phyloP scores from a whole-genome alignment of 2,797 vertebrate genomes.

The Vireo griseus region DNA sequence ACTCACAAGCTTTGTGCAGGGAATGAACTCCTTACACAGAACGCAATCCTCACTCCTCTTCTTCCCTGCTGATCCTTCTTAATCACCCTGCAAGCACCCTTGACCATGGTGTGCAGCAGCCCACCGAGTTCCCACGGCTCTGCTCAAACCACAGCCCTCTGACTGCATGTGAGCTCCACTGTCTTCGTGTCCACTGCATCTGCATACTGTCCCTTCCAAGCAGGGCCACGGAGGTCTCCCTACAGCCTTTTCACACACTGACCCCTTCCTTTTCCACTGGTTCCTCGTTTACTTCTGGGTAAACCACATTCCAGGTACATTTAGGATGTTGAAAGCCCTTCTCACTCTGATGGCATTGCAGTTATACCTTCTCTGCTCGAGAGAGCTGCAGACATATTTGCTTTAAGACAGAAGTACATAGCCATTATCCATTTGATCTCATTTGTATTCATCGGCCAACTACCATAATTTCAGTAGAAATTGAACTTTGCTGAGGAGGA shows the following conservation, averaged over 20 bases:
- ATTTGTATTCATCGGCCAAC: constrained; percentile 2
- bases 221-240: accelerated
- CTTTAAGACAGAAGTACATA: neutral
- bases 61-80: neutral
- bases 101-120: neutral
- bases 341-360: neutral
- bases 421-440: neutral
- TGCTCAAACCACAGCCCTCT: neutral
- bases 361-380: neutral
- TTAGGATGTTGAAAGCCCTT: neutral
- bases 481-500: neutral
- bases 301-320: neutral
- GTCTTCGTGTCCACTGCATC: neutral
- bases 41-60: neutral
- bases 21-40: neutral
- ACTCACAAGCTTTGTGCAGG: neutral
- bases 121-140: neutral
- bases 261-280: neutral
- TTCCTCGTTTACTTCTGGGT: neutral
- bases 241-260: neutral
- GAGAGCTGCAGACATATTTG: neutral
- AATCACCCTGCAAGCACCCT: neutral
- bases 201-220: neutral
- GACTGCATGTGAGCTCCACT: neutral
- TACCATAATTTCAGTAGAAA: neutral